Evolutionary conservation across 2,888 invertebrate genomes (phyloP), one percentile per base, ranked within the genome.

Genomic region (Deilephila elpenor): DNA sequence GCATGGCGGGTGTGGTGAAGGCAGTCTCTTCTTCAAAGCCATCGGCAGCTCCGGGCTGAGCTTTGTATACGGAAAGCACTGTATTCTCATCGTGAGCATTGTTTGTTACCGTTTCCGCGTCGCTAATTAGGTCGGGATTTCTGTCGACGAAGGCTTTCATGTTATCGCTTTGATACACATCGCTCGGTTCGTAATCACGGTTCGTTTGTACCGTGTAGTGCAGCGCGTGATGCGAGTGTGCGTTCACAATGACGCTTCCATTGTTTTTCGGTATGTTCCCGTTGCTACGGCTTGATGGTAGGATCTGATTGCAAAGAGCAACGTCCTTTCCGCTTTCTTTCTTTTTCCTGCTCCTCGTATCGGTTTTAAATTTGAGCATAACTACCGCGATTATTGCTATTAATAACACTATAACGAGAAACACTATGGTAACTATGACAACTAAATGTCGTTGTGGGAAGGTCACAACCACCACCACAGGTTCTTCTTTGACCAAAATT

Each of bases 91-190:
- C 93, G 82, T 93, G 93, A 78, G 90, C 84, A 86, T 93, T 94
- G 88, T 93, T 94, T 79, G 93, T 92, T 78, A 94, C 93, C 77
- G 93, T 96, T 91, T 97, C 97, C 80, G 96, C 96, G 86, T 97
- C 97, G 90, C 96, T 97, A 87, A 97, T 97, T 87, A 97, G 95
- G 91, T 97, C 97, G 73, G 97, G 97, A 90, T 97, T 97, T 89
- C 96, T 96, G 88, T 97, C 97, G 82, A 90, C 92, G 86, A 92
- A 94, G 86, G 91, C 91, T 92, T 93, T 94, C 85, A 93, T 89
- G 87, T 90, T 93, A 88, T 90, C 92, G 87, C 91, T 90, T 87
- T 92, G 93, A 89, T 92, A 94, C 80, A 91, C 84, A 83, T 94
- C 92, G 80, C 88, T 90, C 80, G 95, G 94, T 72, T 96, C 96